Evolutionary conservation across 1,140 invertebrate genomes (phyloP), one percentile per base, ranked within the genome.

Genomic region (Zaprionus inermis): DNA sequence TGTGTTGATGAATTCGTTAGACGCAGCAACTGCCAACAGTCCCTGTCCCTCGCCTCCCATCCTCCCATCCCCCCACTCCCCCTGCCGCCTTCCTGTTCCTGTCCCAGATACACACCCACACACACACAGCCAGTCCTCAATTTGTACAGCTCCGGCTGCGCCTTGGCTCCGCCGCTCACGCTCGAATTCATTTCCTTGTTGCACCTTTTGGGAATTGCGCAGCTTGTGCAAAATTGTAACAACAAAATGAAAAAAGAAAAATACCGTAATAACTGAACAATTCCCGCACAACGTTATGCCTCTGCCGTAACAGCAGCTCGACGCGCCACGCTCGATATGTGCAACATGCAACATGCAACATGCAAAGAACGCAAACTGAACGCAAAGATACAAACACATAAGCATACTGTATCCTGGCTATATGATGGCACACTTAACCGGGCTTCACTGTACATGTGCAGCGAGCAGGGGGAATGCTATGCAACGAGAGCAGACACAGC

Each of bases 1-100:
- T 75, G 68, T 72, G 51, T 30, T 52, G 69, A 76, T 76, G 69
- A 72, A 66, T 76, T 76, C 73, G 69, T 72, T 66, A 76, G 73
- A 64, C 51, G 69, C 72, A 36, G 55, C 30, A 67, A 34, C 67
- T 30, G 49, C 73, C 60, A 72, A 46, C 59, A 58, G 44, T 58
- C 18, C 54, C 49, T 38, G 10, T 49, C 18, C 44, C n/a, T n/a
- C 0, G 4, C 14, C 5, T 16, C 1, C 44, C 44, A n/a, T 7
- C 44, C n/a, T 9, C 44, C 44, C 1, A 10, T 38, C 36, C 18
- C 9, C n/a, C n/a, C n/a, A n/a, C n/a, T n/a, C n/a, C n/a, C n/a
- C n/a, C n/a, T 0, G 12, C 12, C 41, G 16, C 5, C 9, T 46
- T 46, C 9, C 41, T 18, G 41, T 46, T 20, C 51, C 34, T 55